phyloP scores from a whole-genome alignment of 1,140 invertebrate species.

The Heliconius hewitsoni region DNA sequence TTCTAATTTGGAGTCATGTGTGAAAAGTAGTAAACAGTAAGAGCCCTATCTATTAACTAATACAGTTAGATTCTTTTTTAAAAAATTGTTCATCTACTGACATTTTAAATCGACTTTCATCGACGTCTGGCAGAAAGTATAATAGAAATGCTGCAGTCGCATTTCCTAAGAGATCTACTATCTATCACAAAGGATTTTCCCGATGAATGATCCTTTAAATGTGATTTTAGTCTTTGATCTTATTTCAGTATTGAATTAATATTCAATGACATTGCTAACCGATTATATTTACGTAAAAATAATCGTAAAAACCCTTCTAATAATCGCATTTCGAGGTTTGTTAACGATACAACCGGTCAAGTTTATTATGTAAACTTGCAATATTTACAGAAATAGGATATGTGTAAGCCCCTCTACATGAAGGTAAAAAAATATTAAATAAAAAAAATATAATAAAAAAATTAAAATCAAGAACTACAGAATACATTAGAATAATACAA shows the following conservation, averaged over 20 bases:
- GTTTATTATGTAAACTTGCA: too few species aligned
- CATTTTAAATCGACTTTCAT: constrained; percentile 17
- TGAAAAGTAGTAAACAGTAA: too few species aligned
- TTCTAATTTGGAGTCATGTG: too few species aligned
- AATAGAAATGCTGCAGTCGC: constrained; percentile 16
- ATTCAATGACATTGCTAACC: background rate
- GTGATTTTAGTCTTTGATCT: background rate
- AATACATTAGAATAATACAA: background rate
- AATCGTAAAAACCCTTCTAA: too few species aligned
- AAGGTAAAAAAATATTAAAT: background rate
- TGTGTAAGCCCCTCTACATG: too few species aligned
- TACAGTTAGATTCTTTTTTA: background rate
- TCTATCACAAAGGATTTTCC: constrained; percentile 18
- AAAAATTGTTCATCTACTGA: background rate
- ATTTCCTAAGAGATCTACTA: constrained; percentile 19
- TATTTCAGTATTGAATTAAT: background rate
- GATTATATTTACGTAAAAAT: background rate
- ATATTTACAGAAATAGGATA: too few species aligned
- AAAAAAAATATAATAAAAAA: background rate
- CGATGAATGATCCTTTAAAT: background rate
- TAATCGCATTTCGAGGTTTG: too few species aligned
- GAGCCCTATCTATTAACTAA: too few species aligned
- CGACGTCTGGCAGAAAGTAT: constrained; percentile 7
- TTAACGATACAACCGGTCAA: too few species aligned
- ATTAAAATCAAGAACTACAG: background rate